Evolutionary conservation across 2,888 invertebrate species (phyloP).

Genomic region (Leucophora obtusa): DNA sequence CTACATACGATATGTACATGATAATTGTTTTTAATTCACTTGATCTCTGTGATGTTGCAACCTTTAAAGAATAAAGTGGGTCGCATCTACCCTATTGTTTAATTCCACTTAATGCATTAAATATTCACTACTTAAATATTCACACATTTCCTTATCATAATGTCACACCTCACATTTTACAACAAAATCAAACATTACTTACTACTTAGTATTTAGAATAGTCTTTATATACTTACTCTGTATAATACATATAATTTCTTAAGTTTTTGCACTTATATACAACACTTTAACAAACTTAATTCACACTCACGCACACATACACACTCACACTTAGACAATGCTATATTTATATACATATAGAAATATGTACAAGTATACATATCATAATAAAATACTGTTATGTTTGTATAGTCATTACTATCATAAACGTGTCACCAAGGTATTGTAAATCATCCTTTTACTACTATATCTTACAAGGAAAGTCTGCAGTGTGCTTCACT

Average conservation of each 20-base stretch:
- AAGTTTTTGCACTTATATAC: too few relatives aligned
- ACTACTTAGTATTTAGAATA: neutral
- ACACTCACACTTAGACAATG: neutral
- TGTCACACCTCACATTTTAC: neutral
- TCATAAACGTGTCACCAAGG: constrained; percentile 53
- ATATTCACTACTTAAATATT: neutral
- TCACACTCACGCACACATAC: too few relatives aligned
- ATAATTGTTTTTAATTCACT: too few relatives aligned
- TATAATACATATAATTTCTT: neutral
- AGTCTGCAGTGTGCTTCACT: too few relatives aligned
- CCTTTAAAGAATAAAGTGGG: too few relatives aligned
- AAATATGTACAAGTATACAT: constrained; percentile 2
- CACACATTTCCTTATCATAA: neutral
- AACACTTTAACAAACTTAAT: too few relatives aligned
- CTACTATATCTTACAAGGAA: too few relatives aligned
- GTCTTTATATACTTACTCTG: neutral
- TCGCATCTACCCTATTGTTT: too few relatives aligned
- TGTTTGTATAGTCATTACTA: constrained; percentile 49
- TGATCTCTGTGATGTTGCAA: too few relatives aligned
- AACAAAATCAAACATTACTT: too few relatives aligned
- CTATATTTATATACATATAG: neutral
- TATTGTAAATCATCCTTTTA: constrained; percentile 43
- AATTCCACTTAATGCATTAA: neutral
- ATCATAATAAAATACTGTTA: constrained; percentile 57
- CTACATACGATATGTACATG: too few relatives aligned